Base-by-base conservation (phyloP, 2,888 invertebrate species). In the Nycteola revayana region DNA sequence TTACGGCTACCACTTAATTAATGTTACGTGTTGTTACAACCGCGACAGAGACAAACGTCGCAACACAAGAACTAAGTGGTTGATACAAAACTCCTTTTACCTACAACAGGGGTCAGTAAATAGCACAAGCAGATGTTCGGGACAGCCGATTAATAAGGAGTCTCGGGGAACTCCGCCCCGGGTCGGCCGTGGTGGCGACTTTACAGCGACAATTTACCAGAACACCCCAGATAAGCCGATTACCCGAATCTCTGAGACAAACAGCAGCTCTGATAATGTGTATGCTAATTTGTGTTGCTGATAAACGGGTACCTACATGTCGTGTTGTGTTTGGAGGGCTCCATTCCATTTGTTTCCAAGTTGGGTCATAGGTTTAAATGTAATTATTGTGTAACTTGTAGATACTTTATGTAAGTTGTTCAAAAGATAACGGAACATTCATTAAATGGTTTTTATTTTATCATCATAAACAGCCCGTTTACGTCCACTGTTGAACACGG, bases 111-210 rank as follows among this genome's bases (percentile, higher is more conserved):
- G 85, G 85, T 84, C 83, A 81, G 75, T 74, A 75, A 74, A 76
- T 74, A 75, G 71, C 70, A 59, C 59, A 67, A 76, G 74, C 87
- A 88, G 87, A 86, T 88, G 87, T 70, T 73, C 71, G 75, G 71
- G 87, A 88, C 87, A 87, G 87, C 77, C 81, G 85, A 88, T 87
- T 88, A 87, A 88, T 88, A 85, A 81, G 81, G 71, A 21, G 21
- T 5, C 21, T 21, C 72, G 60, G 66, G 66, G 61, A 59, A 14
- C 3, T 75, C 74, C 75, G 78, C 72, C 79, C 84, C 81, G 64
- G 61, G n/a, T n/a, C n/a, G 61, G 67, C 49, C 60, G 52, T 54
- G 61, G 66, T 59, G 55, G 66, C 62, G 64, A 69, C 76, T 72
- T 73, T 69, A 66, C 72, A 75, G 62, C 66, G 64, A 67, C 71